Evolutionary conservation across 2,888 invertebrate species (phyloP).

Genomic region (Anoplius nigerrimus): DNA sequence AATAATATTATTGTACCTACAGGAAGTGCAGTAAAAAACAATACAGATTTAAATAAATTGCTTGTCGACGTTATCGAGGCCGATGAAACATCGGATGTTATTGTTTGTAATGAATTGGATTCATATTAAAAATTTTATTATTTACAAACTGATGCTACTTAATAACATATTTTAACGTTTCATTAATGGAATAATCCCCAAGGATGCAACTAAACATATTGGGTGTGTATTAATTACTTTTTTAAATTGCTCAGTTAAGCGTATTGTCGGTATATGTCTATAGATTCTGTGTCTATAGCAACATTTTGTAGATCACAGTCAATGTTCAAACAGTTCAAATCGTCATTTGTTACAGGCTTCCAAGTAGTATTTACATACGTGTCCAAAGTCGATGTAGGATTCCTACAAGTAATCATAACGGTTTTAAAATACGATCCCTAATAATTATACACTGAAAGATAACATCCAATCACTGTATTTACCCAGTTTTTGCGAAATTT

Average conservation of each 20-base stretch:
- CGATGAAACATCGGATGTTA: too few species aligned
- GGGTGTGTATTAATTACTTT: too few species aligned
- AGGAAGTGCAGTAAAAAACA: too few species aligned
- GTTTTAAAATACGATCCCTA: background rate
- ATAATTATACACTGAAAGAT: background rate
- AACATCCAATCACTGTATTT: conserved; percentile 12
- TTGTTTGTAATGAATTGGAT: too few species aligned
- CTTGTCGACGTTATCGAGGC: too few species aligned
- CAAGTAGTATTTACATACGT: conserved; percentile 49
- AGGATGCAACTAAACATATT: too few species aligned
- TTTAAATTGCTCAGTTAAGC: background rate
- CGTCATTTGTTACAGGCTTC: conserved; percentile 44
- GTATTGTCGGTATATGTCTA: background rate
- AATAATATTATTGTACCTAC: too few species aligned
- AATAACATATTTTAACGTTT: background rate
- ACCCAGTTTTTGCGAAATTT: conserved; percentile 67
- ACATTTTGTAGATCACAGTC: conserved; percentile 38
- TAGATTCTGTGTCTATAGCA: background rate
- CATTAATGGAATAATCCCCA: too few species aligned
- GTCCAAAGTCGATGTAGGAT: conserved; percentile 59
- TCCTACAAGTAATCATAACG: conserved; percentile 35
- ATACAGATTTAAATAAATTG: too few species aligned
- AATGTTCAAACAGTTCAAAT: conserved; percentile 56
- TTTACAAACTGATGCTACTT: background rate
- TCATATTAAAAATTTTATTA: too few species aligned